A percentile compares a stretch with the other conserved stretches of the same genome.
phyloP scores from a whole-genome alignment of 2,888 invertebrate genomes.

The Crioceris asparagi region DNA sequence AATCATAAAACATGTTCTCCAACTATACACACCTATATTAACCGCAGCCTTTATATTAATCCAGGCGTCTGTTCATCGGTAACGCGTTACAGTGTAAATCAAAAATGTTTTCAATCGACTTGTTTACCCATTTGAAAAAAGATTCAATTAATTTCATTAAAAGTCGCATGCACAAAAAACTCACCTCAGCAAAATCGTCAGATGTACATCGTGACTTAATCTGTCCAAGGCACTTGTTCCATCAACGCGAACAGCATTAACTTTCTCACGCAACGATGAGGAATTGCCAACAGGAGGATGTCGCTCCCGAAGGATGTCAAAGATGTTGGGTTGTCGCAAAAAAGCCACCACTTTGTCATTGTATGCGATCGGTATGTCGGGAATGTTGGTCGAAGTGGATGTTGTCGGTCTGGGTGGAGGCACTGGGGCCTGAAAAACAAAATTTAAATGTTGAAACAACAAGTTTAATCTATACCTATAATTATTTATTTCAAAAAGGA shows the following conservation, averaged over 20 bases:
- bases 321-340: slow-evolving; percentile 85
- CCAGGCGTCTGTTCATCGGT: too few relatives aligned
- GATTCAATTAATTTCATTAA: background rate
- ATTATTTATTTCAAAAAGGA: background rate
- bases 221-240: slow-evolving; percentile 76
- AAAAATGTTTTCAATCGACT: too few relatives aligned
- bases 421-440: slow-evolving; percentile 50
- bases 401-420: slow-evolving; percentile 59
- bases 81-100: too few relatives aligned
- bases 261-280: slow-evolving; percentile 71
- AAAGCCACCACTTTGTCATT: slow-evolving; percentile 97
- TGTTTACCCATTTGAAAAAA: background rate
- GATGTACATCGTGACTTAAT: slow-evolving; percentile 84
- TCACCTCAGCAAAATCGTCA: slow-evolving; percentile 87
- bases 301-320: slow-evolving; percentile 79
- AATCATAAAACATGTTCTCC: too few relatives aligned
- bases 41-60: too few relatives aligned
- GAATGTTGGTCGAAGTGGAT: slow-evolving; percentile 43
- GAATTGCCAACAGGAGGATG: slow-evolving; percentile 63
- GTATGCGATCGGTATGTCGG: slow-evolving; percentile 68
- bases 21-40: too few relatives aligned
- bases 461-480: background rate
- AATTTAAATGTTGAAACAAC: background rate
- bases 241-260: slow-evolving; percentile 80
- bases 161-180: slow-evolving; percentile 22